phyloP scores from a whole-genome alignment of 2,113 vertebrate species.

The Laticauda colubrina region DNA sequence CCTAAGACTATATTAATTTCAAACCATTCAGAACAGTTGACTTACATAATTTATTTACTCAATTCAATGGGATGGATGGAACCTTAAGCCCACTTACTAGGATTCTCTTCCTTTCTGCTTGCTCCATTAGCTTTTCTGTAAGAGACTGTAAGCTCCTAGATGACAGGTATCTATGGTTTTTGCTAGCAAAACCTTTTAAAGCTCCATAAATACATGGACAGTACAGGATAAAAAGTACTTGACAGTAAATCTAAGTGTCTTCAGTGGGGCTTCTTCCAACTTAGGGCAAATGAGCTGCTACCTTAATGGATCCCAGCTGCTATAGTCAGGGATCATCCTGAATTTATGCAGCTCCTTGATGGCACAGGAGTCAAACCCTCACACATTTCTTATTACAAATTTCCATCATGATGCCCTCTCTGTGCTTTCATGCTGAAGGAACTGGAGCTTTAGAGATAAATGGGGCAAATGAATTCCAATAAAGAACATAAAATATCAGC shows the following conservation, averaged over 20 bases:
- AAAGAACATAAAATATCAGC: background rate
- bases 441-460: background rate
- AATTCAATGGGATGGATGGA: background rate
- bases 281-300: background rate
- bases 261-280: background rate
- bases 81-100: background rate
- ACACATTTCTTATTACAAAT: background rate
- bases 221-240: background rate
- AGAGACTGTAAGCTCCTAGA: background rate
- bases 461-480: conserved; percentile 8
- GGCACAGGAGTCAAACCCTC: background rate
- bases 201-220: background rate
- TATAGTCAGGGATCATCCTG: background rate
- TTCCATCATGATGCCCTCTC: background rate
- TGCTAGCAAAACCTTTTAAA: background rate
- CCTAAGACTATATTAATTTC: background rate
- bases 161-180: background rate
- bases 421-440: background rate
- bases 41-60: background rate
- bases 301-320: background rate
- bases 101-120: background rate
- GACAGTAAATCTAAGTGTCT: background rate
- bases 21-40: background rate
- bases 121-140: background rate
- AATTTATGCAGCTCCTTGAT: background rate